Conservation (phyloP, 1,140 invertebrate genomes). For the Asbolus verrucosus region DNA sequence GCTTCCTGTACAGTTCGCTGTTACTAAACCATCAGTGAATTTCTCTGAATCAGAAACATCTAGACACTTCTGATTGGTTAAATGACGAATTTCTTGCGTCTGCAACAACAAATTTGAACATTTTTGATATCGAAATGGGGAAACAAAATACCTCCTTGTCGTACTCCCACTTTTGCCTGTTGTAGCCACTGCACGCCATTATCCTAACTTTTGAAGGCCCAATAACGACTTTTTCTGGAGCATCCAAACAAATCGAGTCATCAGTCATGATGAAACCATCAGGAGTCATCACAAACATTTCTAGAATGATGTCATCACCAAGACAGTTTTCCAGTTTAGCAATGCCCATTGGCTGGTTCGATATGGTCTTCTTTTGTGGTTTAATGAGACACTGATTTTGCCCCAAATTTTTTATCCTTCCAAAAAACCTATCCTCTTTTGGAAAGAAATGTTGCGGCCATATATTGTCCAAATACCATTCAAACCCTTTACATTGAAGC, state of each 20-base stretch:
- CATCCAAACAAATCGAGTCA: slow-evolving; percentile 80
- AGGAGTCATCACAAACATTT: slow-evolving; percentile 81
- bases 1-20: slow-evolving; percentile 67
- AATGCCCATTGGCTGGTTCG: slow-evolving; percentile 74
- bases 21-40: slow-evolving; percentile 66
- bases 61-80: slow-evolving; percentile 70
- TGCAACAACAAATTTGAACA: slow-evolving; percentile 60
- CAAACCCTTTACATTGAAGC: slow-evolving; percentile 86
- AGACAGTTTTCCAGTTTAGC: slow-evolving; percentile 71
- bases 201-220: slow-evolving; percentile 72
- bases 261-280: slow-evolving; percentile 78
- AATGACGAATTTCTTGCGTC: slow-evolving; percentile 68
- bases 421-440: slow-evolving; percentile 83
- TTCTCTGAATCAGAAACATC: slow-evolving; percentile 63
- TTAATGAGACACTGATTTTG: slow-evolving; percentile 72
- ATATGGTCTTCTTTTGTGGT: slow-evolving; percentile 69
- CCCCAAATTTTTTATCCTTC: slow-evolving; percentile 72
- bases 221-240: slow-evolving; percentile 69
- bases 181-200: slow-evolving; percentile 73
- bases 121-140: not conserved
- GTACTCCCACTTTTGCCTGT: slow-evolving; percentile 76
- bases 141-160: slow-evolving; percentile 65
- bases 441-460: slow-evolving; percentile 94
- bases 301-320: slow-evolving; percentile 68
- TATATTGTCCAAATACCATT: slow-evolving; percentile 96